These are phyloP conservation scores for Drosophila nr. perissopoda DNA, from an alignment of 2,888 invertebrate species.

Conservation along the genomic window DNA sequence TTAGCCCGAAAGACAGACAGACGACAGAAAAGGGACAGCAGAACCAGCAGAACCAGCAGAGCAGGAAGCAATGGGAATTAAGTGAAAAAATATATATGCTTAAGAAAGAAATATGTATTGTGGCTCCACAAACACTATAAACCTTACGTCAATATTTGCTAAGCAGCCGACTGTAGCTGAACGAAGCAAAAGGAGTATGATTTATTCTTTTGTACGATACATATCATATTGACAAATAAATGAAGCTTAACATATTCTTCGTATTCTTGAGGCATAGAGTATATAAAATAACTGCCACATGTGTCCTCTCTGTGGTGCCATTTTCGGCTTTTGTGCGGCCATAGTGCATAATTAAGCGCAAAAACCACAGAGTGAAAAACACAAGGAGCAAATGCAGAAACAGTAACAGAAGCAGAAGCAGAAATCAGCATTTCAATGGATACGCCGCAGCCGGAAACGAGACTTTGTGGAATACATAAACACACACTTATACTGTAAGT, in stretches of 20 bases:
- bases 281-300: constrained; percentile 26
- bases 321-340: constrained; percentile 34
- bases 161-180: constrained; percentile 4
- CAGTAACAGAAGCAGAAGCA: constrained; percentile 17
- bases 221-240: constrained; percentile 6
- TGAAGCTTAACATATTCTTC: constrained; percentile 2
- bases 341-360: constrained; percentile 67
- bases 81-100: neutral
- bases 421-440: constrained; percentile 45
- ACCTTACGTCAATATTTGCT: constrained; percentile 6
- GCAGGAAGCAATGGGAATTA: constrained; percentile 1
- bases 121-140: neutral
- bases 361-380: constrained; percentile 49
- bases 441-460: constrained; percentile 46
- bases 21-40: constrained; percentile 1
- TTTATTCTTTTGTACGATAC: constrained; percentile 7
- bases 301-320: constrained; percentile 25
- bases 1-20: constrained; percentile 29
- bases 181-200: constrained; percentile 9
- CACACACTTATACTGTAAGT: neutral
- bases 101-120: neutral
- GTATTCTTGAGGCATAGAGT: neutral
- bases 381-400: constrained; percentile 27
- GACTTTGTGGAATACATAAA: constrained; percentile 34
- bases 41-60: constrained; percentile 9